phyloP scores from a whole-genome alignment of 2,888 invertebrate species.

The Lamellibrachia columna region DNA sequence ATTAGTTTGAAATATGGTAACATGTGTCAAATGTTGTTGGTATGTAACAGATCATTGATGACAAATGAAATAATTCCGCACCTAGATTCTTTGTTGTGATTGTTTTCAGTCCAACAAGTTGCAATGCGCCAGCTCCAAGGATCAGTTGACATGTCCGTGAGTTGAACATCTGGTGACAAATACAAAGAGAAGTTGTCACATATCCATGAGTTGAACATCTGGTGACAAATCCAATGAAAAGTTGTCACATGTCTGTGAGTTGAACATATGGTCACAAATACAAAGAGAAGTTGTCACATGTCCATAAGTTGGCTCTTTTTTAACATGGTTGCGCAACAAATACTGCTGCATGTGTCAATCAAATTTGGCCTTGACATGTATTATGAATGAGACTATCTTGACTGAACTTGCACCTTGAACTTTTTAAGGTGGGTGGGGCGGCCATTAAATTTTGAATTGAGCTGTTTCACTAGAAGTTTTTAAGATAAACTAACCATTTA shows the following conservation, averaged over 20 bases:
- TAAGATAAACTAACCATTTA: too few relatives aligned
- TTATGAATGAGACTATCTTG: too few relatives aligned
- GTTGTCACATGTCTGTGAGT: not conserved
- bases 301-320: not conserved
- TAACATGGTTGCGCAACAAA: too few relatives aligned
- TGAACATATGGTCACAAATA: not conserved
- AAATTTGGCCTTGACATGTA: too few relatives aligned
- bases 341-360: too few relatives aligned
- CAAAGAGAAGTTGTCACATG: not conserved
- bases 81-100: conserved; percentile 89
- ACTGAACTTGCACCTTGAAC: too few relatives aligned
- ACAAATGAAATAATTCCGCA: conserved; percentile 41
- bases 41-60: conserved; percentile 13
- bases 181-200: not conserved
- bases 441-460: too few relatives aligned
- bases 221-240: not conserved
- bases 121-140: conserved; percentile 94
- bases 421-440: too few relatives aligned
- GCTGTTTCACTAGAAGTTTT: too few relatives aligned
- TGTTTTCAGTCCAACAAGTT: conserved; percentile 80
- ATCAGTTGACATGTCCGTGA: conserved; percentile 84
- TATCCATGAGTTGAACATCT: not conserved
- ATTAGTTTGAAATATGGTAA: too few relatives aligned
- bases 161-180: conserved; percentile 67
- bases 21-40: not conserved